Percentiles rank a stretch among this genome's conserved stretches.
Evolutionary conservation across 2,797 vertebrate species (phyloP).

Genomic region (Arnoldichthys spilopterus): DNA sequence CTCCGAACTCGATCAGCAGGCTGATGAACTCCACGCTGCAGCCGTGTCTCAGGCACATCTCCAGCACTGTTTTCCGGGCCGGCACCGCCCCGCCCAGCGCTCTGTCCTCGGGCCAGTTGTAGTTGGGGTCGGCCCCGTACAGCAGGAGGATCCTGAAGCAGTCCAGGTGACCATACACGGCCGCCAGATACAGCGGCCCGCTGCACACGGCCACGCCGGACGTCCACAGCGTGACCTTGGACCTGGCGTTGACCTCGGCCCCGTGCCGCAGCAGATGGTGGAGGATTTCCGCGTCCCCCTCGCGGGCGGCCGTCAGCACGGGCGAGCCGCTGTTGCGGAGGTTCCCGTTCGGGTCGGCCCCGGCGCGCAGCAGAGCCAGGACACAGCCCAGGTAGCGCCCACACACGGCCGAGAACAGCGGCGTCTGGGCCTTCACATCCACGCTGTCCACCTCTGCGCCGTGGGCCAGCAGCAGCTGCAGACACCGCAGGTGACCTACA

Average conservation of each 20-base stretch:
- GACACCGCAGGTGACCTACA: slow-evolving; percentile 75
- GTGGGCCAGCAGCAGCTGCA: slow-evolving; percentile 85
- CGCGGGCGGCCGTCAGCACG: slow-evolving; percentile 85
- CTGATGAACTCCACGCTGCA: slow-evolving; percentile 83
- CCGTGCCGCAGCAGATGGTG: slow-evolving; percentile 84
- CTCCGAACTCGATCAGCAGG: slow-evolving; percentile 92
- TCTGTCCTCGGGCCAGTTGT: slow-evolving; percentile 84
- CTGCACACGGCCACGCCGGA: slow-evolving; percentile 82
- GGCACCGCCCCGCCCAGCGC: slow-evolving; percentile 78
- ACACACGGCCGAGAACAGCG: slow-evolving; percentile 88
- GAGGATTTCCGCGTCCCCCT: slow-evolving; percentile 82
- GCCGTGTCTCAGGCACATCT: slow-evolving; percentile 88
- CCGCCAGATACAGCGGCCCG: slow-evolving; percentile 90
- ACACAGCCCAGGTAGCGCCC: slow-evolving; percentile 90
- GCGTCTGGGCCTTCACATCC: slow-evolving; percentile 93
- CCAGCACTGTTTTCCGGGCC: slow-evolving; percentile 85
- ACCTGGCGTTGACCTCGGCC: slow-evolving; percentile 85
- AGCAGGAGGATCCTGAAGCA: slow-evolving; percentile 90
- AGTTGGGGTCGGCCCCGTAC: slow-evolving; percentile 88
- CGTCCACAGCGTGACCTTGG: slow-evolving; percentile 83
- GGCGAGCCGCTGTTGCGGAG: slow-evolving; percentile 89
- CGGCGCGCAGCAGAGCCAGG: slow-evolving; percentile 82
- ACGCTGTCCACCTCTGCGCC: slow-evolving; percentile 88
- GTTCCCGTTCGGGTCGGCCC: slow-evolving; percentile 86
- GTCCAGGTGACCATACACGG: slow-evolving; percentile 88